A percentile compares a stretch with the other conserved stretches of the same genome.
These are phyloP conservation scores for Rissa tridactyla DNA, from an alignment of 2,113 vertebrate species.

Conservation along the genomic window DNA sequence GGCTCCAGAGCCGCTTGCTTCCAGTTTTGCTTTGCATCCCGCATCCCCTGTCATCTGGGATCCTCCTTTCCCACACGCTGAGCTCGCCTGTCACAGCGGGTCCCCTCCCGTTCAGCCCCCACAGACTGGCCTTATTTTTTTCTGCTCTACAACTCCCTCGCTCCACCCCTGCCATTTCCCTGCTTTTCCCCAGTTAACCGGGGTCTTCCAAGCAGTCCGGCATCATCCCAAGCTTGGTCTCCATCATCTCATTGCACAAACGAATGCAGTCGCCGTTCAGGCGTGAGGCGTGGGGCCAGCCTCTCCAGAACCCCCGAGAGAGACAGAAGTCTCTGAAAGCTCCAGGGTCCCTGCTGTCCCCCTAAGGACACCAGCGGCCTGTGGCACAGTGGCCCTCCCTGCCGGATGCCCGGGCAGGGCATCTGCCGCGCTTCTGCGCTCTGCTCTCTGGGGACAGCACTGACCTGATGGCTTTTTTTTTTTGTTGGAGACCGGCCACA, in stretches of 20 bases:
- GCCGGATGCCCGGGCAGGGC: background rate
- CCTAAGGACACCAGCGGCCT: background rate
- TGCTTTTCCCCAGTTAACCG: background rate
- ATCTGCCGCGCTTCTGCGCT: background rate
- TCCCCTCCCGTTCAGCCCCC: background rate
- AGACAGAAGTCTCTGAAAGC: background rate
- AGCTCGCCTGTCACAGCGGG: background rate
- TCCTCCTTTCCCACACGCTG: background rate
- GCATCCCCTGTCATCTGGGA: background rate
- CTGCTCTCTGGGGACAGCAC: background rate
- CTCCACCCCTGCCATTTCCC: background rate
- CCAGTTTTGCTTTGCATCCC: background rate
- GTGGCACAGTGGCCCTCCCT: background rate
- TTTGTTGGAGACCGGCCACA: background rate
- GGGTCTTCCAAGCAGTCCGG: background rate
- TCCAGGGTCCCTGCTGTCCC: fast-evolving
- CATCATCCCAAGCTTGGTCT: background rate
- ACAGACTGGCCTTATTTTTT: background rate
- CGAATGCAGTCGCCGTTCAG: fast-evolving
- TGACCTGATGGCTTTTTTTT: background rate
- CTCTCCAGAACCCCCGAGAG: background rate
- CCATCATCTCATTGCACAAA: background rate
- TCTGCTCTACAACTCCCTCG: background rate
- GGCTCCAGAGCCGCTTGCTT: background rate
- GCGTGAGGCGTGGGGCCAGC: background rate